Evolutionary conservation across 2,113 vertebrate genomes (phyloP), one percentile per base, ranked within the genome.

Genomic region (Excalfactoria chinensis): DNA sequence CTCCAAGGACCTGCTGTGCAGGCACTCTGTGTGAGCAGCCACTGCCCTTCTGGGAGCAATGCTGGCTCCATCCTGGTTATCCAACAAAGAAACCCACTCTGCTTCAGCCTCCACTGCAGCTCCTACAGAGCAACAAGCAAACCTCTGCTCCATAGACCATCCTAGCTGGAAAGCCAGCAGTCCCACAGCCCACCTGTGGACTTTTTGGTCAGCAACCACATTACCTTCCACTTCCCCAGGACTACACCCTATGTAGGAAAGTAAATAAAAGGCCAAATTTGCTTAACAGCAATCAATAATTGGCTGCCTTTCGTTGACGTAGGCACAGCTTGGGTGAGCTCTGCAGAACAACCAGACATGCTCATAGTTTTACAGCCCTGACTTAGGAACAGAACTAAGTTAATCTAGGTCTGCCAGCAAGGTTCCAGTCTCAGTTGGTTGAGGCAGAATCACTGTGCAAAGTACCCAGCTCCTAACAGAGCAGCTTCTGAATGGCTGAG

Each of bases 31-130:
- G n/a, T 37, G 66, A 49, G 32, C 23, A 48, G 43, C 43, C 32
- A 8, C 44, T 68, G 43, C 63, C 41, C 66, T 68, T 46, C 66
- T 25, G 30, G 40, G 41, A 56, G 44, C 1, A 46, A n/a, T 43
- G 43, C 2, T 0, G 0, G n/a, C 28, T 40, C 41, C 7, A 1
- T 3, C 48, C 20, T 55, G 2, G 55, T 16, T 43, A 28, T 8
- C 26, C 63, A 19, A 7, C 11, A 21, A 46, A 48, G 49, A 26
- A 56, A 30, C 16, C 19, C 46, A 30, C 44, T 30, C 18, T 59
- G n/a, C 60, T 60, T 37, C 80, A 60, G 84, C 28, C 48, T 37
- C 53, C 17, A 3, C 23, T 82, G 55, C 19, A 30, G 25, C 11
- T 46, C 72, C 46, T 40, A 6, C 20, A 23, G 35, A 32, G 14